phyloP scores from a whole-genome alignment of 2,888 invertebrate genomes.

The Coenonympha arcania region DNA sequence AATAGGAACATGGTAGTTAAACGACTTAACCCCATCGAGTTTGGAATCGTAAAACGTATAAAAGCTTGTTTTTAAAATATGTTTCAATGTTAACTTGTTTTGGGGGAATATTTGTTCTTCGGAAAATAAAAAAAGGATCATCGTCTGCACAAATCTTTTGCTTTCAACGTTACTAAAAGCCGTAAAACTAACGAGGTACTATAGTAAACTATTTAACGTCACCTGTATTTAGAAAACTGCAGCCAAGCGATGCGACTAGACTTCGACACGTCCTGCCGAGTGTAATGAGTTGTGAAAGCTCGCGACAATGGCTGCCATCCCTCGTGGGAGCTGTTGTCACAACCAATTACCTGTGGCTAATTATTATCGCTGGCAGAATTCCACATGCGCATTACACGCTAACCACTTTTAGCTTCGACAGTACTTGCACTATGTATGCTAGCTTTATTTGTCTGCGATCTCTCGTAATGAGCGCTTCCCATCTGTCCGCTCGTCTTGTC shows the following conservation, averaged over 20 bases:
- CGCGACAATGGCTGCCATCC: conserved; percentile 43
- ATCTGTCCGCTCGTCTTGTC: too few species aligned
- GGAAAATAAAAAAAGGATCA: too few species aligned
- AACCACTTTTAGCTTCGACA: conserved; percentile 5
- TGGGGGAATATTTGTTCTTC: too few species aligned
- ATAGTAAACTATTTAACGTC: neutral
- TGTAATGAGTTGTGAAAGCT: conserved; percentile 62
- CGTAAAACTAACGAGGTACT: neutral
- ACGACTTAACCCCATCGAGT: too few species aligned
- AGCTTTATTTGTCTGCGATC: too few species aligned
- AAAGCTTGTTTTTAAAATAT: too few species aligned
- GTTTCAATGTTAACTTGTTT: too few species aligned
- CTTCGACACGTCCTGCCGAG: conserved; percentile 48
- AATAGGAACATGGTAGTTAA: too few species aligned
- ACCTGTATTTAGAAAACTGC: conserved; percentile 3
- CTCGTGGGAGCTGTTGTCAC: conserved; percentile 33
- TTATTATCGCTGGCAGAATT: conserved; percentile 34
- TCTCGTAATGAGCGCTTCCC: too few species aligned
- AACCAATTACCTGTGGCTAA: conserved; percentile 53
- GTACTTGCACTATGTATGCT: neutral
- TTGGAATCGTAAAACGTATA: too few species aligned
- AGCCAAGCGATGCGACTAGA: conserved; percentile 13
- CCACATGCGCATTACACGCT: conserved; percentile 8
- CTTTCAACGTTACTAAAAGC: too few species aligned
- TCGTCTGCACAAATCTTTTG: too few species aligned